These are phyloP conservation scores for Styela clava DNA, from an alignment of 23 tunicate genomes.

Conservation along the genomic window DNA sequence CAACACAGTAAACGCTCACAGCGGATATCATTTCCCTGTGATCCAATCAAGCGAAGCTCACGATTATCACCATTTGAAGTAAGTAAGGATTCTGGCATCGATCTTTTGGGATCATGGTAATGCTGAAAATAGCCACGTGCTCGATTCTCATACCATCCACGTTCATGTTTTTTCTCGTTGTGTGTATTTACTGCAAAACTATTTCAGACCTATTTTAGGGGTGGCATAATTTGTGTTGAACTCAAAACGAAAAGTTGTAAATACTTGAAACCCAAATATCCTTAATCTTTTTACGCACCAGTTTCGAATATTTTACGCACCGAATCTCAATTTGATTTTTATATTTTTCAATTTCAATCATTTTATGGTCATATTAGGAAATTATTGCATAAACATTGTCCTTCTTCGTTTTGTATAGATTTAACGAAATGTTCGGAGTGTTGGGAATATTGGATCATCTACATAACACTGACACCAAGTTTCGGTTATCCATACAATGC, in stretches of 20 bases:
- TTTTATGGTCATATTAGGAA: no score
- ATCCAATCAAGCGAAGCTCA: conserved; percentile 76
- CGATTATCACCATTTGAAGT: conserved; percentile 83
- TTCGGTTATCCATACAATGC: conserved; percentile 54
- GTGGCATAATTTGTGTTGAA: background rate
- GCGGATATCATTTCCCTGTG: conserved; percentile 77
- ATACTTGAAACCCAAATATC: no score
- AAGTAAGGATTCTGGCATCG: no score
- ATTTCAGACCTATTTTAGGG: background rate
- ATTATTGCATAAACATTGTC: no score
- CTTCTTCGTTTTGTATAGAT: conserved; percentile 48
- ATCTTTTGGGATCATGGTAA: background rate
- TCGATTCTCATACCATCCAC: no score
- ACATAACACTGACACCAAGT: conserved; percentile 59
- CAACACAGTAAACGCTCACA: conserved; percentile 65
- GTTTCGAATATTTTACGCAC: no score
- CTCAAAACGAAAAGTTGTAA: no score
- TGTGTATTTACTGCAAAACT: background rate
- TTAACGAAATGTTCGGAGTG: conserved; percentile 75
- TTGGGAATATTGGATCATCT: conserved; percentile 73
- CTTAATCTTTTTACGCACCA: no score
- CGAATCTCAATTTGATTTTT: no score
- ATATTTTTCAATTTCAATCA: no score
- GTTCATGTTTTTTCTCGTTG: no score
- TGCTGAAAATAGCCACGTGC: no score